Evolutionary conservation across 2,113 vertebrate species (phyloP), one percentile per base, ranked within the genome.

Genomic region (Sceloporus tristichus): DNA sequence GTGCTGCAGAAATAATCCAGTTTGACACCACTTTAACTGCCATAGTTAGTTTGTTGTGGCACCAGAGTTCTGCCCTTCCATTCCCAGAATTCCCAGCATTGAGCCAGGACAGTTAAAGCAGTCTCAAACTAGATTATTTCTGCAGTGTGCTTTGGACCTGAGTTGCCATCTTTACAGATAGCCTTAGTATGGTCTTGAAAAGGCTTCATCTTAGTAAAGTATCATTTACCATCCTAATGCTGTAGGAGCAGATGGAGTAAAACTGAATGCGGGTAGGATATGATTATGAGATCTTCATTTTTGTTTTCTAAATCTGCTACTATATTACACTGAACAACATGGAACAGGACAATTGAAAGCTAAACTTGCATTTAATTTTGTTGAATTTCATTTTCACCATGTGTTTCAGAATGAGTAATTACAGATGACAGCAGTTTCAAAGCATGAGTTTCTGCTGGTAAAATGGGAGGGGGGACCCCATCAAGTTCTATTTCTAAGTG

Each of bases 401-500:
- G 21, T 38, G 59, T 27, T 21, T 23, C 23, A 54, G 38, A 75
- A 87, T n/a, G n/a, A 75, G 27, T 66, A 74, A 59, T 27, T 81
- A 40, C 6, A 62, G 78, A 71, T 38, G 25, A 66, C 62, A 66
- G 48, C 18, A 78, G 38, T 29, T 48, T 78, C 21, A 38, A 77
- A 76, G 62, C 27, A 62, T 29, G 38, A 23, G 18, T 62, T 68
- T 83, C 71, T 54, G 13, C 23, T 76, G 71, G 40, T 70, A 62
- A 83, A 70, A 14, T 59, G 18, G 2, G 21, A 42, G 40, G 2
- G 5, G 25, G 1, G 23, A 70, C 8, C 68, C 34, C 48, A 56
- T 34, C 29, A 74, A 56, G 56, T 4, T 91, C 38, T 88, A 21
- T 53, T 90, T 90, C 82, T 66, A 89, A 34, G 2, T 87, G 62